Base-by-base conservation (phyloP, 2,113 vertebrate genomes). In the Odontophorus gujanensis region DNA sequence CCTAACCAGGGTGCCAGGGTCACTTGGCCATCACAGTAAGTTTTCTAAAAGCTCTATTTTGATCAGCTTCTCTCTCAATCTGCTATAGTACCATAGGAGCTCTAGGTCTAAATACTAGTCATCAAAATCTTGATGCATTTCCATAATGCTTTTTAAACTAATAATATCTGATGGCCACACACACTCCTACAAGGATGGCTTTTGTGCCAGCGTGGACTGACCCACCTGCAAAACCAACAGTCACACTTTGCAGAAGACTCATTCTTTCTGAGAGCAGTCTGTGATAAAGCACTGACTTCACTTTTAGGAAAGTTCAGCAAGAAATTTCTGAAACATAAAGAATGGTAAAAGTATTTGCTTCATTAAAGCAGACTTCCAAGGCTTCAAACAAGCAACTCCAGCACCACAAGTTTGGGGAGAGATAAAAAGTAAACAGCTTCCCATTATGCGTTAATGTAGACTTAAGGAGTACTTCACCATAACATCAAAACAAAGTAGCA, bases 101-200 rank as follows among this genome's bases (percentile, higher is more conserved):
- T 80, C n/a, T 7, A 34, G 11, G 51, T 10, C 61, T 55, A 47
- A 47, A n/a, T 2, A 38, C 38, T 68, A n/a, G 40, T 20, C 66
- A 18, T 0, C n/a, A 36, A 14, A 48, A 16, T 4, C 63, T 3
- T 4, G 45, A 5, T 25, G 43, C 21, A 26, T 6, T 48, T 16
- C 58, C 53, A 19, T 1, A 13, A 16, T 0, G 7, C 9, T 47
- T 6, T 15, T 4, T 2, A 13, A 13, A 12, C 12, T 57, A 58
- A 7, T 22, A 2, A 5, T 15, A 2, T 1, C 43, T 24, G 59
- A 11, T 4, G 50, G 72, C 21, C 53, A 7, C 0, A 11, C 0
- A 13, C 7, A 8, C 1, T 42, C 21, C 53, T 2, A 13, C 17
- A 2, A 85, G 19, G 15, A 67, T 2, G 69, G 3, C 26, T 28